Percentiles rank a stretch among this genome's conserved stretches.
These are phyloP conservation scores for Platichthys stellatus DNA, from an alignment of 2,113 vertebrate species.

Conservation along the genomic window DNA sequence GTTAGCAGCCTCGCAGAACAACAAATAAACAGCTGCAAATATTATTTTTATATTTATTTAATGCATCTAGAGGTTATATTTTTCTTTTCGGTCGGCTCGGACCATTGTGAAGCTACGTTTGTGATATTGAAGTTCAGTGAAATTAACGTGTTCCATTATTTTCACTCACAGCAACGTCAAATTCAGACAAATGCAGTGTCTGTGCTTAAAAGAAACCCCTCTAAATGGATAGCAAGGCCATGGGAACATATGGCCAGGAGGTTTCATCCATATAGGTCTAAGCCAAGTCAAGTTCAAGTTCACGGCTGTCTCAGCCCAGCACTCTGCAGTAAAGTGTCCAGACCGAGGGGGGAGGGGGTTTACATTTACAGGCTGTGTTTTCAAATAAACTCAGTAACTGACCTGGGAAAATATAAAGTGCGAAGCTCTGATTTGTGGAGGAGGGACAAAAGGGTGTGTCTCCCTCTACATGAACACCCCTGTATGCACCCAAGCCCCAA, in stretches of 20 bases:
- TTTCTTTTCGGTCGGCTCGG: neutral
- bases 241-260: conserved; percentile 10
- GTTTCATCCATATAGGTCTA: neutral
- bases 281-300: conserved; percentile 80
- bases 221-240: conserved; percentile 18
- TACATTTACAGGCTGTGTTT: conserved; percentile 14
- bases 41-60: neutral
- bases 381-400: conserved; percentile 12
- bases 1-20: neutral
- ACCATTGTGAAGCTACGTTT: too few relatives aligned
- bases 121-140: neutral
- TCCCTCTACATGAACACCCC: neutral
- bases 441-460: neutral
- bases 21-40: neutral
- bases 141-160: neutral
- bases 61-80: neutral
- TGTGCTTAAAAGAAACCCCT: neutral
- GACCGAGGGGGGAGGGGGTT: neutral
- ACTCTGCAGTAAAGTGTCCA: conserved; percentile 29
- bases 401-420: neutral
- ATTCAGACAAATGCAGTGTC: conserved; percentile 13
- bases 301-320: conserved; percentile 65
- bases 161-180: neutral
- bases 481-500: neutral
- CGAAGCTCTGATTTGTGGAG: neutral